Base-by-base conservation (phyloP, 30 jellyfish, hydroid and myxozoan genomes). In the Phacellophora camtschatica region DNA sequence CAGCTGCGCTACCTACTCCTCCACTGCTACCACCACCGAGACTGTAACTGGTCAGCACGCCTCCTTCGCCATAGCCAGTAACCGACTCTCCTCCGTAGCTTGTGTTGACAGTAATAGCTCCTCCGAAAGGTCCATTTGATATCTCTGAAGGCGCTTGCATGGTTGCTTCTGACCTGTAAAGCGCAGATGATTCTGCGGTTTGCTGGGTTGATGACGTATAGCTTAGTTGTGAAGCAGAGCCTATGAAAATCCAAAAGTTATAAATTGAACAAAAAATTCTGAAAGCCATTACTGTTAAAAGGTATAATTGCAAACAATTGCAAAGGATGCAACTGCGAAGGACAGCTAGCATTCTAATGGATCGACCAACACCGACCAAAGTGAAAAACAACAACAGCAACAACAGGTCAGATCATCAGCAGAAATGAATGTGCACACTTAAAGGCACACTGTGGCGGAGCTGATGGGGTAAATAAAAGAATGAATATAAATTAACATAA, bases 141-240 rank as follows among this genome's bases (percentile, higher is more conserved):
- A 43, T 15, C 28, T 59, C 95, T 10, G 79, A 69, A 19, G 61
- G 82, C 27, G 90, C 71, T 28, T 71, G 95, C 66, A 83, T 42
- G 1, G 78, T 58, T 39, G 20, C 10, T 45, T 70, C 86, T 13
- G 84, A 50, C 34, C 71, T 20, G 55, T 71, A 71, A 2, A 66
- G 46, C 34, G 82, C 82, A 23, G 85, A 83, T 11, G 95, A 83
- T 18, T 83, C 95, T 12, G 76, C 12, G 4, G 95, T 71, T 32
- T 83, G 95, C 16, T 77, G 89, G 2, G 90, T 31, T 9, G 90
- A 78, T 16, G 96, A 74, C 18, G 88, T 6, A 33, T 74, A 65
- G 43, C 90, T 86, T 22, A 86, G 59, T 69, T 86, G 96, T 6
- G 96, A 86, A 2, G 96, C 82, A 1, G 96, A 86, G 18, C 96